Evolutionary conservation across 1,140 invertebrate species (phyloP).

Genomic region (Scaptomyza graminum): DNA sequence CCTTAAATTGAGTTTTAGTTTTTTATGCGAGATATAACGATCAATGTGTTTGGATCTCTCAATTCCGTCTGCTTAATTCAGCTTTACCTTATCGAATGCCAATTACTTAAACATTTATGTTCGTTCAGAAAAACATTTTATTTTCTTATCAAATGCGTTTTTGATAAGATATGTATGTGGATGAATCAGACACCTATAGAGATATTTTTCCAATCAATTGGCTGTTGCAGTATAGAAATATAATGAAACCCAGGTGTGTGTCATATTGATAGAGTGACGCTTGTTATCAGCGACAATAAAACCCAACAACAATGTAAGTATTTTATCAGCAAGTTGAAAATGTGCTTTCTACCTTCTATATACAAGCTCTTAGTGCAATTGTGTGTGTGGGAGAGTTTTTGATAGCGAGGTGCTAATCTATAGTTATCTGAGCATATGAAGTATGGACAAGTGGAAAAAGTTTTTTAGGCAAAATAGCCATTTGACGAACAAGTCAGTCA

Average conservation of each 20-base stretch:
- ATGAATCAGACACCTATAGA: conserved; percentile 22
- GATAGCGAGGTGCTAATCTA: conserved; percentile 34
- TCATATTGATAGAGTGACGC: conserved; percentile 12
- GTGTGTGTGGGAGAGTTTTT: background rate
- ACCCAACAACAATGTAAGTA: conserved; percentile 1
- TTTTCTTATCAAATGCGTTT: conserved; percentile 21
- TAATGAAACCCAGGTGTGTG: conserved; percentile 24
- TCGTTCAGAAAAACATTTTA: background rate
- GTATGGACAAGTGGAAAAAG: background rate
- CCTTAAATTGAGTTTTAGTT: no score
- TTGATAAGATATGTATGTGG: conserved; percentile 22
- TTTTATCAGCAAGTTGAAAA: background rate
- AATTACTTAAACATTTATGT: background rate
- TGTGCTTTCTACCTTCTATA: conserved; percentile 4
- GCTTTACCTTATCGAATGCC: conserved; percentile 3
- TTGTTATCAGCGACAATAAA: background rate
- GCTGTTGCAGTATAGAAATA: background rate
- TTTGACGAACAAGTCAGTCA: conserved; percentile 18
- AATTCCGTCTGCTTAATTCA: background rate
- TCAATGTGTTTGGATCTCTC: background rate
- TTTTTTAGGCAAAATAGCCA: conserved; percentile 15
- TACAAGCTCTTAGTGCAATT: no score
- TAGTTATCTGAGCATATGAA: conserved; percentile 8
- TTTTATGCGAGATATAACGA: no score
- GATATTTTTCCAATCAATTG: conserved; percentile 27